A percentile compares a stretch with the other conserved stretches of the same genome.
Evolutionary conservation across 2,888 invertebrate species (phyloP).

Genomic region (Graphium colonna): DNA sequence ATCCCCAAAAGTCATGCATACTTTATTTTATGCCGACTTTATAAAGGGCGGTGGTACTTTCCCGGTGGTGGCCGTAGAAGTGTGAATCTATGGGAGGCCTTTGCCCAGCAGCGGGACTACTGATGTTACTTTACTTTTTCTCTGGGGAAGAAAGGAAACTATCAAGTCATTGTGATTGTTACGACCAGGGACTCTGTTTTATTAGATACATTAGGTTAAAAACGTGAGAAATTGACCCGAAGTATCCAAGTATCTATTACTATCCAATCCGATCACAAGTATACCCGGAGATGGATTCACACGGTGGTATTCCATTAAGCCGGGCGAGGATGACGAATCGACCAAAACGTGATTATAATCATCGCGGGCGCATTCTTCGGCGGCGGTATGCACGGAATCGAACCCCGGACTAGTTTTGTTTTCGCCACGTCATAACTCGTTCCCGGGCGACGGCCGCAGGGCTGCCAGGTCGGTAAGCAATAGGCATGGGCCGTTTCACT

Average conservation of each 20-base stretch:
- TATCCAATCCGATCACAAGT: conserved; percentile 31
- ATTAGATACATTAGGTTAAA: not conserved
- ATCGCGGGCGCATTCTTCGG: conserved; percentile 68
- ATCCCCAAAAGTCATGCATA: too few species aligned
- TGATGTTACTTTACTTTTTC: too few species aligned
- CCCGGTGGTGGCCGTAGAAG: too few species aligned
- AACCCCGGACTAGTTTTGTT: conserved; percentile 71
- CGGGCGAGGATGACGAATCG: conserved; percentile 76
- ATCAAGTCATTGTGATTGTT: too few species aligned
- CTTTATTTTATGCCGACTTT: too few species aligned
- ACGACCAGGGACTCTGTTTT: not conserved
- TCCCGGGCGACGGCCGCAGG: conserved; percentile 40
- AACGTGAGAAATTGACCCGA: not conserved
- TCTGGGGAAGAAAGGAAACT: too few species aligned
- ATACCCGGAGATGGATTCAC: conserved; percentile 47
- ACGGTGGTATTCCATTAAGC: conserved; percentile 75
- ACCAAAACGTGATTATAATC: conserved; percentile 75
- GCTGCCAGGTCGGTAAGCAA: conserved; percentile 35
- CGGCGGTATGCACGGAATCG: conserved; percentile 74
- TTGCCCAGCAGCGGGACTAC: too few species aligned
- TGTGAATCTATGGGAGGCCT: too few species aligned
- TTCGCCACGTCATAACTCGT: conserved; percentile 76
- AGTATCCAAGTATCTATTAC: conserved; percentile 1
- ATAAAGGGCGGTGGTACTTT: too few species aligned
- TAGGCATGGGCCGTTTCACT: too few species aligned